Evolutionary conservation across 2,888 invertebrate species (phyloP), one percentile per base, ranked within the genome.

Genomic region (Eurytoma californica): DNA sequence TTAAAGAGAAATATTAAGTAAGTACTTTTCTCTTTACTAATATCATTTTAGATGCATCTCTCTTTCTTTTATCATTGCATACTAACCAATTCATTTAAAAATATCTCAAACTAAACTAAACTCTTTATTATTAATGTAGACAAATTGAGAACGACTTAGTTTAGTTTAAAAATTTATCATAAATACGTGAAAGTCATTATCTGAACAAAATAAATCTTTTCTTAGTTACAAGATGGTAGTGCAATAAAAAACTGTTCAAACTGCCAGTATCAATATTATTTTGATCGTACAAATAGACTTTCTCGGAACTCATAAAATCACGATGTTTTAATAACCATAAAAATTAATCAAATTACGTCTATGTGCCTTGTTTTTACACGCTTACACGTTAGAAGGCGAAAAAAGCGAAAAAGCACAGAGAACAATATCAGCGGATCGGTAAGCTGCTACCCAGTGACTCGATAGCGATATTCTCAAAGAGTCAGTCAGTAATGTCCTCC

Each of bases 391-490:
- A 90, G 88, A 89, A 89, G 89, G 86, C 93, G 92, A 91, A 93
- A 93, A 92, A 94, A 92, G 92, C 94, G 93, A 91, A 94, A 91
- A 94, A 94, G 91, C 92, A 94, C 92, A 93, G 93, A 92, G 94
- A 94, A 91, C 92, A 94, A 89, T 94, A 94, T 92, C 94, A 94
- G 91, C 93, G 94, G 91, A 94, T 94, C 92, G 94, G 94, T 94
- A 94, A 94, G 94, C 92, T 90, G 88, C 89, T 88, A 87, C 86
- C 86, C 79, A 86, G 84, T 86, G 86, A 87, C 82, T 81, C 81
- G 65, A 68, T 70, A 60, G 77, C 79, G 39, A 53, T 79, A 66
- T 77, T 79, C 20, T 57, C 79, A 57, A 81, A 81, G 74, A 81
- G 79, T 73, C 81, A 81, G 61, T 81, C 81, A 76, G 77, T 79